Base-by-base conservation (phyloP, 2,113 vertebrate species). In the Phrynosoma platyrhinos region DNA sequence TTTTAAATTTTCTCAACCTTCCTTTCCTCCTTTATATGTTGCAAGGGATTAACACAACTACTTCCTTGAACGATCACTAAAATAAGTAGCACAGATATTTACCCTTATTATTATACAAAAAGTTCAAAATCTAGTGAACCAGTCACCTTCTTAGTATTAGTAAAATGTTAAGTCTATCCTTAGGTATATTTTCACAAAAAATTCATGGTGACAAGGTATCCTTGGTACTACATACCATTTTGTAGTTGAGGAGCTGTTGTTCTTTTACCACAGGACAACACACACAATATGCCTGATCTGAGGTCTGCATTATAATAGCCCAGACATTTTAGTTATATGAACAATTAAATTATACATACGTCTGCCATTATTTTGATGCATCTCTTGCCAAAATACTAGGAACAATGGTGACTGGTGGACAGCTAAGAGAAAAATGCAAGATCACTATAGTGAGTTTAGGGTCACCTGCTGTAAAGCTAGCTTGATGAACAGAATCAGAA, bases 391-490 rank as follows among this genome's bases (percentile, higher is more conserved):
- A 89, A 95, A 93, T 90, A 27, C 90, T 89, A 91, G 75, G 91
- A 91, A 80, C 87, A 93, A 93, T 90, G 86, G 86, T 91, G 93
- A 89, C 92, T 91, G 90, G 88, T 92, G 92, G 90, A 93, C 92
- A 95, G 91, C 92, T 90, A 75, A 83, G 87, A 94, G 91, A 91
- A 94, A 92, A 94, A 93, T 93, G 92, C 94, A 93, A 78, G 79
- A 95, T 93, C 89, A 91, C 89, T 91, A 88, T 90, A 87, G 85
- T 52, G 92, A 86, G 78, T 94, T 87, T 83, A 78, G 79, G 87
- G 83, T 93, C 93, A 92, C 91, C 91, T 88, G 85, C 85, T 92
- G 89, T 88, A 94, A 94, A 82, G 81, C 87, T 90, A 91, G 89
- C 77, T 69, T 91, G 85, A 94, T 90, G 90, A 92, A 81, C 1